Evolutionary conservation across 2,113 vertebrate genomes (phyloP).

Genomic region (Lichenostomus cassidix): DNA sequence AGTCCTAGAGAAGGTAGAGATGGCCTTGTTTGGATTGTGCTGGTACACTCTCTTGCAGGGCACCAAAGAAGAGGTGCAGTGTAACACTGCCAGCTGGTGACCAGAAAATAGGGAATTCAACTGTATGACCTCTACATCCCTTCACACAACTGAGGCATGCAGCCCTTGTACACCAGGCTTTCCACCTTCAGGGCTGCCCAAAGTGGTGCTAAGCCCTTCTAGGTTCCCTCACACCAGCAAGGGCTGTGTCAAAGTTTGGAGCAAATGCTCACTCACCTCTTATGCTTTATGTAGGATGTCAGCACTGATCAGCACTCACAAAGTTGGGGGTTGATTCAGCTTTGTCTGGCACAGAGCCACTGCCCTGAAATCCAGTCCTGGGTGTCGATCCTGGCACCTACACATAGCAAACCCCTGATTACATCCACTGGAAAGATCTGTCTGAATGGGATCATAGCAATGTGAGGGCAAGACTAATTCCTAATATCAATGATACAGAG

Average conservation of each 20-base stretch:
- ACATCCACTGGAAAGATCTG: background rate
- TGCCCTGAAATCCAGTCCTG: background rate
- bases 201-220: background rate
- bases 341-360: background rate
- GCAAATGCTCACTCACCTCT: background rate
- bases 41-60: background rate
- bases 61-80: background rate
- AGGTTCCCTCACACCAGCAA: background rate
- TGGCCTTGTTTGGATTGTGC: background rate
- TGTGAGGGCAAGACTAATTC: background rate
- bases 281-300: background rate
- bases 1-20: background rate
- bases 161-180: background rate
- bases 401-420: background rate
- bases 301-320: background rate
- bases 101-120: background rate
- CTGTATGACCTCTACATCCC: background rate
- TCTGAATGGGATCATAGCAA: background rate
- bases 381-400: background rate
- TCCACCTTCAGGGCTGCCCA: background rate
- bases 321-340: background rate
- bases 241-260: background rate
- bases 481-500: background rate
- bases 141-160: accelerated
- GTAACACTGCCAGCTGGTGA: background rate